phyloP scores from a whole-genome alignment of 37 sponge, comb jelly and placozoan species.

The Theonella swinhoei region DNA sequence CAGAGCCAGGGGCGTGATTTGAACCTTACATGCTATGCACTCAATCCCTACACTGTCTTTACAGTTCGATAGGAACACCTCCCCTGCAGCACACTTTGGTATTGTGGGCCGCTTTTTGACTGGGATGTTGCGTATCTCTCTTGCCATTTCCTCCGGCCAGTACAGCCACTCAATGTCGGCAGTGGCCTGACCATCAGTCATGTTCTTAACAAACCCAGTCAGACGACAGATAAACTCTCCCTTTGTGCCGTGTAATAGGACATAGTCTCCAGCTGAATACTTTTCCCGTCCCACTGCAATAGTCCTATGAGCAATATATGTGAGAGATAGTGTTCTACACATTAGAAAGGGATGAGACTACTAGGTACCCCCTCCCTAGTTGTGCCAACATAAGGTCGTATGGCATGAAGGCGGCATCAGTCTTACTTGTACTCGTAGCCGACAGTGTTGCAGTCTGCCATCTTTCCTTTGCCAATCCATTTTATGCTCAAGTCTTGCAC shows the following conservation, averaged over 20 bases:
- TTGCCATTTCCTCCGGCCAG: constrained; percentile 10
- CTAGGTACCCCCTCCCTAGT: no score
- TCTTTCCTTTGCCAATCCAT: background rate
- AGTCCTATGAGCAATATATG: background rate
- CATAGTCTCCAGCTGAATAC: constrained; percentile 15
- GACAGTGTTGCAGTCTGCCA: background rate
- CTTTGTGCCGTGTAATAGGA: background rate
- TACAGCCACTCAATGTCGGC: constrained; percentile 12
- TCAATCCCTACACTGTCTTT: background rate
- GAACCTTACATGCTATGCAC: background rate
- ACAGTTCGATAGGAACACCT: constrained; percentile 1
- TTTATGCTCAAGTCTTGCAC: no score
- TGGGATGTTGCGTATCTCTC: background rate
- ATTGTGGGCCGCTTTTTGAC: background rate
- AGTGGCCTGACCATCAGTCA: constrained; percentile 26
- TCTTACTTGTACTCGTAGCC: no score
- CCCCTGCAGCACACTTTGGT: background rate
- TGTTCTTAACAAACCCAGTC: background rate
- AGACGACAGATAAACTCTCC: background rate
- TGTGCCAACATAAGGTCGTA: no score
- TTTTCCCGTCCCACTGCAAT: background rate
- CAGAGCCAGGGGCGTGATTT: background rate
- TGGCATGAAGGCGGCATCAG: no score
- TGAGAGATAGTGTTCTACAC: no score
- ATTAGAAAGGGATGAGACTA: no score